Percentiles rank a stretch among this genome's conserved stretches.
These are phyloP conservation scores for Rhodeus uyekii DNA, from an alignment of 2,797 vertebrate species.

Conservation along the genomic window DNA sequence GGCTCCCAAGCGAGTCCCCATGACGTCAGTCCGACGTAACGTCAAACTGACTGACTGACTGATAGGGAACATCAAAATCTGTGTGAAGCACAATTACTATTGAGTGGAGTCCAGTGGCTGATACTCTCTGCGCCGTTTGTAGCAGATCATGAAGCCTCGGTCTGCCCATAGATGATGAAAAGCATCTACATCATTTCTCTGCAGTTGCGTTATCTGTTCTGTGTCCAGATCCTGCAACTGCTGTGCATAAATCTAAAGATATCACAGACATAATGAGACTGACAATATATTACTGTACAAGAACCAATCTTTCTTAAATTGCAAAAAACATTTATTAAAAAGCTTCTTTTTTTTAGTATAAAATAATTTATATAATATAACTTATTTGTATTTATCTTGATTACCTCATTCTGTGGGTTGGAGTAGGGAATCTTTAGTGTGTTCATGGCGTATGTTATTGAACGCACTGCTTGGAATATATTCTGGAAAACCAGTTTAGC, in stretches of 20 bases:
- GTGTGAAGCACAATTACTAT: slow-evolving; percentile 72
- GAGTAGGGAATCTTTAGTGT: slow-evolving; percentile 75
- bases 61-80: background rate
- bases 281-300: background rate
- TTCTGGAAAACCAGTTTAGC: slow-evolving; percentile 80
- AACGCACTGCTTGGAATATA: slow-evolving; percentile 74
- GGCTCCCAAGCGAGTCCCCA: too few relatives aligned
- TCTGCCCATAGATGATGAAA: slow-evolving; percentile 78
- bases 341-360: too few relatives aligned
- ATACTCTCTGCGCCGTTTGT: slow-evolving; percentile 77
- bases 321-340: too few relatives aligned
- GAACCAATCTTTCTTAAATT: too few relatives aligned
- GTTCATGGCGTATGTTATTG: slow-evolving; percentile 76
- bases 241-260: slow-evolving; percentile 67
- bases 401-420: slow-evolving; percentile 76
- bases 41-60: too few relatives aligned
- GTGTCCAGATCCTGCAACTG: slow-evolving; percentile 68
- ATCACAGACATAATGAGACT: background rate
- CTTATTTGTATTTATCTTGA: background rate
- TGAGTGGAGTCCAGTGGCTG: slow-evolving; percentile 82
- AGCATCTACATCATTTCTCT: slow-evolving; percentile 65
- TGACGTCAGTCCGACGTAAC: too few relatives aligned
- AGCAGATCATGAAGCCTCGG: slow-evolving; percentile 73
- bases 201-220: slow-evolving; percentile 69
- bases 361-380: background rate